A percentile compares a stretch with the other conserved stretches of the same genome.
Evolutionary conservation across 2,113 vertebrate species (phyloP).

Genomic region (Protomyctophum bolini): DNA sequence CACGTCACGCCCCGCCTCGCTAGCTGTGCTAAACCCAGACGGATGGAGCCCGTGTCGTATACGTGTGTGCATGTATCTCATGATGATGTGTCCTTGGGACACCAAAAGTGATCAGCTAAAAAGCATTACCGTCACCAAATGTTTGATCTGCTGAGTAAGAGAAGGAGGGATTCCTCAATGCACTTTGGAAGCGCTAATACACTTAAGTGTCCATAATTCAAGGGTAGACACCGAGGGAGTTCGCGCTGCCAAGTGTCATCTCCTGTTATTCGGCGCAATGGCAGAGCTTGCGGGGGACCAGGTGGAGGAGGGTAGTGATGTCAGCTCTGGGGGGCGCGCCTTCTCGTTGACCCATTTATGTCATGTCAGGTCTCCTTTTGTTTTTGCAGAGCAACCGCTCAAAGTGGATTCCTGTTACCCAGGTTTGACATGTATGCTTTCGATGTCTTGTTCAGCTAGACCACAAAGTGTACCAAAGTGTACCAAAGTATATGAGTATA

Average conservation of each 20-base stretch:
- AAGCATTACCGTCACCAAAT: slow-evolving; percentile 30
- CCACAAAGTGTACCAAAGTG: too few relatives aligned
- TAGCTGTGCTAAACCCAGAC: too few relatives aligned
- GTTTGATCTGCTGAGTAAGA: slow-evolving; percentile 25
- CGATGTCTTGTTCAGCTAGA: too few relatives aligned
- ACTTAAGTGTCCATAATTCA: slow-evolving; percentile 50
- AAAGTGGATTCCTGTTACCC: neutral
- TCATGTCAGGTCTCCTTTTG: neutral
- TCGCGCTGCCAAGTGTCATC: slow-evolving; percentile 28
- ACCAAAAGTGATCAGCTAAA: slow-evolving; percentile 47
- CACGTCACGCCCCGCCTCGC: too few relatives aligned
- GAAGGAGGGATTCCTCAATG: slow-evolving; percentile 10
- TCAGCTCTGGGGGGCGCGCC: neutral
- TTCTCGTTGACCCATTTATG: slow-evolving; percentile 3
- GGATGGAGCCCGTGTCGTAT: too few relatives aligned
- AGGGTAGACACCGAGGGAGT: slow-evolving; percentile 28
- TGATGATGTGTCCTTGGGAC: slow-evolving; percentile 9
- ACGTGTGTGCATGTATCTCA: neutral
- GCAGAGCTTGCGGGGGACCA: neutral
- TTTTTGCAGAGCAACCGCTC: neutral
- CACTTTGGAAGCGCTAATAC: slow-evolving; percentile 39
- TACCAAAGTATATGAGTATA: too few relatives aligned
- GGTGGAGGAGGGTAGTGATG: neutral
- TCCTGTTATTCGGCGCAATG: slow-evolving; percentile 11
- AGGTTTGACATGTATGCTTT: neutral